Evolutionary conservation across 2,113 vertebrate genomes (phyloP).

Genomic region (Leiothrix lutea): DNA sequence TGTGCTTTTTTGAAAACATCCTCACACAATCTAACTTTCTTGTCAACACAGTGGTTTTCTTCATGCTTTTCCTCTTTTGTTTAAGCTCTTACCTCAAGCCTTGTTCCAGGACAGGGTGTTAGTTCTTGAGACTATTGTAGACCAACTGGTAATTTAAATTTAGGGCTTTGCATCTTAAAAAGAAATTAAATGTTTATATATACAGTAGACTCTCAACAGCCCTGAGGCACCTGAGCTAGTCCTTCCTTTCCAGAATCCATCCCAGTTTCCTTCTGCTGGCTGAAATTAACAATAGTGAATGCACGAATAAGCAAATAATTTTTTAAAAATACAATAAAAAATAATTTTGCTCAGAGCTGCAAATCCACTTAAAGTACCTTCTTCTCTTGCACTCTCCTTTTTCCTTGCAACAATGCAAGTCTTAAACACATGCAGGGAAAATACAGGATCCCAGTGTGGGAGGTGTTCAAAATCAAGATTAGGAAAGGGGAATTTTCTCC

Average conservation of each 20-base stretch:
- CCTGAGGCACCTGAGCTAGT: neutral
- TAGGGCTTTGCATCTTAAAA: neutral
- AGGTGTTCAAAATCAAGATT: neutral
- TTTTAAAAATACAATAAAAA: neutral
- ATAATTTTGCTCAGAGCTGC: neutral
- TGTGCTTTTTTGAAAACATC: neutral
- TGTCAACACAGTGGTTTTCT: neutral
- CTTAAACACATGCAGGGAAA: neutral
- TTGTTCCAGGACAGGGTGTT: neutral
- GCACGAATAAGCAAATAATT: neutral
- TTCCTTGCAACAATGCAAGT: neutral
- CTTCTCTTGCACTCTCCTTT: neutral
- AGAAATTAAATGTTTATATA: neutral
- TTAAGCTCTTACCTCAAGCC: neutral
- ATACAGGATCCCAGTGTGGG: neutral
- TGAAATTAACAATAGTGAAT: neutral
- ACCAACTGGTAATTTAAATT: neutral
- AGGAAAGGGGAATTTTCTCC: neutral
- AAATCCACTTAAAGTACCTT: neutral
- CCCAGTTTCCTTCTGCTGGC: neutral
- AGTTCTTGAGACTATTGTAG: neutral
- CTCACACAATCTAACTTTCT: neutral
- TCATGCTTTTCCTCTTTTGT: neutral
- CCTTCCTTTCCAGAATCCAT: neutral
- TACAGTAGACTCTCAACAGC: neutral